These are phyloP conservation scores for Drosophila mulleri DNA, from an alignment of 2,888 invertebrate species.

Conservation along the genomic window DNA sequence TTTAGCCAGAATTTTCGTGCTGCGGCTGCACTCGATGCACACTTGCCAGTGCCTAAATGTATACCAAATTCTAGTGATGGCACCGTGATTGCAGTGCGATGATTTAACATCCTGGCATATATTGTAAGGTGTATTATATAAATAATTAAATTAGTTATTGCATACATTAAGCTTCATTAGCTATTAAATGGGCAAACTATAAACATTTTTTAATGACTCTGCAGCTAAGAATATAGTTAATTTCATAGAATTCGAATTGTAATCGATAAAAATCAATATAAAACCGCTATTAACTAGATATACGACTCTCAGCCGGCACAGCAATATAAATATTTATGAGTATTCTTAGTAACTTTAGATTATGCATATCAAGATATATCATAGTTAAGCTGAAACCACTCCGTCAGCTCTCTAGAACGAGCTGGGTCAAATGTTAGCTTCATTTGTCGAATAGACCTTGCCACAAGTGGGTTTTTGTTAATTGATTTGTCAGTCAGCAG, in stretches of 20 bases:
- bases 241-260: slow-evolving; percentile 31
- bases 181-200: neutral
- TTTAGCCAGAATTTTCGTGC: slow-evolving; percentile 28
- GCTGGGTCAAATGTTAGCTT: slow-evolving; percentile 20
- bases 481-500: slow-evolving; percentile 45
- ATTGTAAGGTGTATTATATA: neutral
- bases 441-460: neutral
- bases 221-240: neutral
- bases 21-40: slow-evolving; percentile 26
- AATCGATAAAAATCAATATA: slow-evolving; percentile 18
- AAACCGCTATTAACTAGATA: slow-evolving; percentile 1
- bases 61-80: slow-evolving; percentile 5
- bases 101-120: neutral
- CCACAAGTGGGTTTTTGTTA: slow-evolving; percentile 28
- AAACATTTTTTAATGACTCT: slow-evolving; percentile 28
- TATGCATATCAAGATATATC: neutral
- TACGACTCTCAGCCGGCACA: neutral
- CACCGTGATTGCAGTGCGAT: slow-evolving; percentile 13
- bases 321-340: slow-evolving; percentile 14
- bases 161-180: slow-evolving; percentile 4
- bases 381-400: neutral
- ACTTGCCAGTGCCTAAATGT: slow-evolving; percentile 17
- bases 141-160: neutral
- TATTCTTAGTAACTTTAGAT: neutral
- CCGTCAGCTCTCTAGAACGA: neutral